Evolutionary conservation across 2,888 invertebrate species (phyloP).

Genomic region (Miltochrista miniata): DNA sequence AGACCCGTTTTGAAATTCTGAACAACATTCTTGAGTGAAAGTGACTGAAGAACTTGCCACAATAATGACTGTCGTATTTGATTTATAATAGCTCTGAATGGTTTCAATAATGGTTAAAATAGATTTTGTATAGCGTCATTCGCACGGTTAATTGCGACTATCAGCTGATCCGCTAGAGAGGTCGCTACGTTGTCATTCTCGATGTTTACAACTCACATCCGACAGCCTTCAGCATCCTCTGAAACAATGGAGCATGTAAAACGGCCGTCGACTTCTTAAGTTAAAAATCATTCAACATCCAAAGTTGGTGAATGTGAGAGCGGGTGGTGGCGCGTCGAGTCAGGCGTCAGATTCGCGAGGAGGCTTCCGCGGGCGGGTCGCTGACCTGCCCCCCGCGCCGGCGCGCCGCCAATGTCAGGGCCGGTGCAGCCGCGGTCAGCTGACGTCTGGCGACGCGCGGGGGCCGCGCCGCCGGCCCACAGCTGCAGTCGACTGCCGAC

Average conservation of each 20-base stretch:
- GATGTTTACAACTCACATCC: neutral
- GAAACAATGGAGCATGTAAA: constrained; percentile 16
- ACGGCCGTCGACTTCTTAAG: constrained; percentile 21
- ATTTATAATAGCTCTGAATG: too few species aligned
- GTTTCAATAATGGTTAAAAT: too few species aligned
- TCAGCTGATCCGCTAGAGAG: neutral
- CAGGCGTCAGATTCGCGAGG: constrained; percentile 69
- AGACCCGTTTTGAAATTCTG: too few species aligned
- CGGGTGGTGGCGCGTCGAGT: constrained; percentile 46
- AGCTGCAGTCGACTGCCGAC: constrained; percentile 75
- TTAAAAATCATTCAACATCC: constrained; percentile 60
- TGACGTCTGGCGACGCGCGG: constrained; percentile 83
- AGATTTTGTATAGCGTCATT: neutral
- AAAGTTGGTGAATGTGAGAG: constrained; percentile 63
- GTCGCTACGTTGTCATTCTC: neutral
- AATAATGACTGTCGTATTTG: too few species aligned
- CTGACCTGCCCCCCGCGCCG: constrained; percentile 72
- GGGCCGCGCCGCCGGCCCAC: constrained; percentile 63
- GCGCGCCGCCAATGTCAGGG: constrained; percentile 82
- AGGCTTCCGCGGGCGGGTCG: constrained; percentile 81
- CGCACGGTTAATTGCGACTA: neutral
- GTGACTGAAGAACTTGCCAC: neutral
- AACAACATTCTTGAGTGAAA: neutral
- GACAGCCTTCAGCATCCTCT: neutral
- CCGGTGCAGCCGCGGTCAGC: constrained; percentile 83